Conservation (phyloP, 2,797 vertebrate genomes). For the Nothura maculosa region DNA sequence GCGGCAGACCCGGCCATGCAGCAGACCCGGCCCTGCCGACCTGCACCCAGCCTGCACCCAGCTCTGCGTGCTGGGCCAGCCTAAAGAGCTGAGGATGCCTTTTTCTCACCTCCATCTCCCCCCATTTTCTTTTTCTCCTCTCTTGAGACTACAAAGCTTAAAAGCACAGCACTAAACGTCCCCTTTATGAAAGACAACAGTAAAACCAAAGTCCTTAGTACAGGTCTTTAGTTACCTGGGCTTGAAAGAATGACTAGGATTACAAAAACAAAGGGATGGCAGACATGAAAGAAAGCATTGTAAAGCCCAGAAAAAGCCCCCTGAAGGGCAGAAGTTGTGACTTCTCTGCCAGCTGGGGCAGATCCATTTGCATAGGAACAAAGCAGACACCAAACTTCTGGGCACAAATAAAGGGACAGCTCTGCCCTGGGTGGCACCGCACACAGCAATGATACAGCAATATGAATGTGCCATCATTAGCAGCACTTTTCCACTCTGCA, state of each 20-base stretch:
- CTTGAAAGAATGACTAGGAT: neutral
- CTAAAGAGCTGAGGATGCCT: neutral
- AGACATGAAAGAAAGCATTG: neutral
- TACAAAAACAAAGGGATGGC: neutral
- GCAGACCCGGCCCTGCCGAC: neutral
- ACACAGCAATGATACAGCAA: too few relatives aligned
- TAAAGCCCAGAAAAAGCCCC: neutral
- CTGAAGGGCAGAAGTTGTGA: neutral
- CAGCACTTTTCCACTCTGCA: neutral
- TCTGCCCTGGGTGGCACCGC: neutral
- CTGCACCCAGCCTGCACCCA: neutral
- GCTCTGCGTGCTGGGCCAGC: too few relatives aligned
- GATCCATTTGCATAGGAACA: constrained; percentile 17
- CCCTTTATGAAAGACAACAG: neutral
- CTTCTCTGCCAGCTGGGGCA: neutral
- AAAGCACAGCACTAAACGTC: neutral
- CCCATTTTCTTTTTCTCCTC: too few relatives aligned
- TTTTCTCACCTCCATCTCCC: too few relatives aligned
- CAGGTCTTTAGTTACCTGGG: neutral
- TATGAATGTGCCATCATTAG: neutral
- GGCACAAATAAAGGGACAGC: neutral
- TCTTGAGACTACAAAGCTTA: neutral
- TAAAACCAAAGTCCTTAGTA: neutral
- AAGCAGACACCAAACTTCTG: neutral
- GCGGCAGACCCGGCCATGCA: neutral